Evolutionary conservation across 1,140 invertebrate genomes (phyloP).

Genomic region (Rhyacophila brunnea): DNA sequence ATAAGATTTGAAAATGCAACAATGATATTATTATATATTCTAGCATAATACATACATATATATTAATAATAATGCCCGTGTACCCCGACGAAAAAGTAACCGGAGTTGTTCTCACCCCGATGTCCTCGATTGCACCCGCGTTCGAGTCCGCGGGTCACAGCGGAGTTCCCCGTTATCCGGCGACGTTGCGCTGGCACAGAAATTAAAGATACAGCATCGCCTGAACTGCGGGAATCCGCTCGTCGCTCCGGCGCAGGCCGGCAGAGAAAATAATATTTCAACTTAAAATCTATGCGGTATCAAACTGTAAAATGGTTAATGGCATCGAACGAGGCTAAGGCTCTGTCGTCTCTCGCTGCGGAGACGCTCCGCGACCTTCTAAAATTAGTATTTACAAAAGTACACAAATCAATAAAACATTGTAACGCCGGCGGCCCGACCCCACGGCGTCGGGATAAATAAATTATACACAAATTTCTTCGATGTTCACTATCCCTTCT

Average conservation of each 20-base stretch:
- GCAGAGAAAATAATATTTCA: conserved; percentile 11
- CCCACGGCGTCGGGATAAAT: conserved; percentile 7
- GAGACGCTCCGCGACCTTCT: conserved; percentile 24
- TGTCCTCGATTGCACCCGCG: no score
- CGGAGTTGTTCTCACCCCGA: no score
- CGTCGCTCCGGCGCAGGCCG: not conserved
- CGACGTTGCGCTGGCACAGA: not conserved
- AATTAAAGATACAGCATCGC: not conserved
- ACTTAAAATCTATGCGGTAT: conserved; percentile 34
- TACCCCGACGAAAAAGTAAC: no score
- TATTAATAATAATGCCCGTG: no score
- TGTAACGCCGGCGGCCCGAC: not conserved
- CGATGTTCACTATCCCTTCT: conserved; percentile 8
- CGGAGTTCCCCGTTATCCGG: not conserved
- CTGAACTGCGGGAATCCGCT: not conserved
- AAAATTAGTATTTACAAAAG: conserved; percentile 37
- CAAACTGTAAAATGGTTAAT: conserved; percentile 35
- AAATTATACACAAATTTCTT: conserved; percentile 14
- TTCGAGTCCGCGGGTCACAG: not conserved
- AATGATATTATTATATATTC: no score
- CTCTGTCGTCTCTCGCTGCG: conserved; percentile 5
- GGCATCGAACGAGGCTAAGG: conserved; percentile 22
- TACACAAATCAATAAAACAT: conserved; percentile 27
- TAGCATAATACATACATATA: no score
- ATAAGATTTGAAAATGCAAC: no score